Conservation (phyloP, 1,140 invertebrate species). For the Philaenus spumarius region DNA sequence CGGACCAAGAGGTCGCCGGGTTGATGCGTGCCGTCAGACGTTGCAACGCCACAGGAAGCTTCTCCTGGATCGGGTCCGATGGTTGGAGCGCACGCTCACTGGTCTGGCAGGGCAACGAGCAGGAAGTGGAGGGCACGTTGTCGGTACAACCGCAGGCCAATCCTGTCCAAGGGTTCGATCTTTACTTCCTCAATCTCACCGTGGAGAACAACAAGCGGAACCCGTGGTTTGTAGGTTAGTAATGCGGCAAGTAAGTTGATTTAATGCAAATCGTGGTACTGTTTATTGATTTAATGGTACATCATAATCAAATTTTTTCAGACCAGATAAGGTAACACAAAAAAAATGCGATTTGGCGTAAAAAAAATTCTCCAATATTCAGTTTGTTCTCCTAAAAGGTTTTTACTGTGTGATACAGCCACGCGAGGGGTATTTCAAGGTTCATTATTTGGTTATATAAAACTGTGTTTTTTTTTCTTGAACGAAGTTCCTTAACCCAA, state of each 20-base stretch:
- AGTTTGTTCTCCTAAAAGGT: too few relatives aligned
- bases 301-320: too few relatives aligned
- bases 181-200: conserved; percentile 79
- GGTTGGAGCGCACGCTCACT: conserved; percentile 84
- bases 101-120: conserved; percentile 82
- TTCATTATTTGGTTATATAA: too few relatives aligned
- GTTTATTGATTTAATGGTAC: too few relatives aligned
- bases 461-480: too few relatives aligned
- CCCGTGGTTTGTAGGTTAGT: conserved; percentile 89
- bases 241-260: background rate
- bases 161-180: conserved; percentile 76
- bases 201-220: conserved; percentile 82
- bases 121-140: conserved; percentile 83
- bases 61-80: conserved; percentile 93
- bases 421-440: too few relatives aligned
- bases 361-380: too few relatives aligned
- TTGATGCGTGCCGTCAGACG: conserved; percentile 86
- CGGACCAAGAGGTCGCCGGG: conserved; percentile 92
- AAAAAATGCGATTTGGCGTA: too few relatives aligned
- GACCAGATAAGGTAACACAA: too few relatives aligned
- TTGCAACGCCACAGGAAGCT: conserved; percentile 79
- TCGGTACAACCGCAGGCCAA: conserved; percentile 87
- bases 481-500: too few relatives aligned
- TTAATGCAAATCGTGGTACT: too few relatives aligned
- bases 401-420: too few relatives aligned